Evolutionary conservation across 2,888 invertebrate genomes (phyloP), one percentile per base, ranked within the genome.

Genomic region (Eremobia ochroleuca): DNA sequence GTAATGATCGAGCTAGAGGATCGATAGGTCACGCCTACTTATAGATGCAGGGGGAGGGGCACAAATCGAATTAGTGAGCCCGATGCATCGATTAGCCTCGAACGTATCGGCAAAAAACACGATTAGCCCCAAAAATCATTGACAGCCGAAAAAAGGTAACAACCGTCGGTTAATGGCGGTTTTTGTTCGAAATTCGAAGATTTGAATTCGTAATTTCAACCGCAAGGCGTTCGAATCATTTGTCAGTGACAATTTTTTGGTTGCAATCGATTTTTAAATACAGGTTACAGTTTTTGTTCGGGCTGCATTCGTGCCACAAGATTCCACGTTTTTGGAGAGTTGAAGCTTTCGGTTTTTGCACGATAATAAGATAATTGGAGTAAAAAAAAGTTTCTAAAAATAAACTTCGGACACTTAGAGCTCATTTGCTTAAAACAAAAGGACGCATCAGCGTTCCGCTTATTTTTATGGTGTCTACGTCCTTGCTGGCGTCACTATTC

Each of bases 181-280:
- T 97, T 96, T 97, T 97, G 96, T 96, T 95, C 93, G 91, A 94
- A 96, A 95, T 94, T 94, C 94, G 93, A 96, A 96, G 96, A 96
- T 97, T 96, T 96, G 97, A 96, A 96, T 96, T 94, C 96, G 96
- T 96, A 96, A 96, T 96, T 96, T 94, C 93, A 93, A 96, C 96
- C 96, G 93, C 97, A 96, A 96, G 95, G 94, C 96, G 95, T 96
- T 95, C 94, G 95, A 95, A 96, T 96, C 97, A 97, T 97, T 97
- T 96, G 97, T 97, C 96, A 96, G 96, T 97, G 97, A 97, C 97
- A 96, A 96, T 96, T 96, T 96, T 96, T 97, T 96, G 94, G 95
- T 93, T 94, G 94, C 96, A 96, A 97, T 97, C 97, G 97, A 96
- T 96, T 97, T 97, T 97, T 96, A 97, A 96, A 96, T 96, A 96